Evolutionary conservation across 1,140 invertebrate genomes (phyloP).

Genomic region (Ceratina japonica): DNA sequence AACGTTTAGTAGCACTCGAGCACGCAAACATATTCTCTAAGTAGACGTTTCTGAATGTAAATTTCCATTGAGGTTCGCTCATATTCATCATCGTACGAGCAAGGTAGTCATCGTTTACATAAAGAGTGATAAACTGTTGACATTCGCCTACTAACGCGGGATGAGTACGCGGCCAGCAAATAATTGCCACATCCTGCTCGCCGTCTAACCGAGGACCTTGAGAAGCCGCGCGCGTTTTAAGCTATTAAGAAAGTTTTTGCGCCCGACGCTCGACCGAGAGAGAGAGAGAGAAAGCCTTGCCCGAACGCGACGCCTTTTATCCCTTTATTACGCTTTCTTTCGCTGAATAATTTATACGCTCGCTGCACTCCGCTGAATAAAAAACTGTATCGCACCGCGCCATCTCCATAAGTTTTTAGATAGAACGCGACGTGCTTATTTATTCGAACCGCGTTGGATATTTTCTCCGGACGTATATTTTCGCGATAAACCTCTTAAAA

Average conservation of each 20-base stretch:
- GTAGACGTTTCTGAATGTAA: background rate
- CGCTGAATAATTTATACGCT: background rate
- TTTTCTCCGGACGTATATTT: too few relatives aligned
- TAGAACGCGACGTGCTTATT: too few relatives aligned
- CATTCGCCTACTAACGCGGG: constrained; percentile 49
- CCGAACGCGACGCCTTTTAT: background rate
- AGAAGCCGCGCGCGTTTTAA: constrained; percentile 26
- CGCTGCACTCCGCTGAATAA: background rate
- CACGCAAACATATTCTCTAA: background rate
- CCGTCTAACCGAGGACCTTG: constrained; percentile 12
- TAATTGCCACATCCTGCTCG: constrained; percentile 52
- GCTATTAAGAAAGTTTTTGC: constrained; percentile 37
- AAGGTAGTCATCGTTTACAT: constrained; percentile 34
- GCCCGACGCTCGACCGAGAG: background rate
- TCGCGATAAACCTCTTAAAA: too few relatives aligned
- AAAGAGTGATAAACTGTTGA: constrained; percentile 51
- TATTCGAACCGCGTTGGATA: too few relatives aligned
- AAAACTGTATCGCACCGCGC: background rate
- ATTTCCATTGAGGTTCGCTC: constrained; percentile 4
- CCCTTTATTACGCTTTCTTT: background rate
- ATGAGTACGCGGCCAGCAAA: constrained; percentile 48
- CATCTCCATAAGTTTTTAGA: too few relatives aligned
- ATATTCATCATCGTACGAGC: background rate
- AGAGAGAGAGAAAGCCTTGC: too few relatives aligned
- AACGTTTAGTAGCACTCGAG: background rate